Evolutionary conservation across 2,888 invertebrate species (phyloP), one percentile per base, ranked within the genome.

Genomic region (Eumerus sabulonum): DNA sequence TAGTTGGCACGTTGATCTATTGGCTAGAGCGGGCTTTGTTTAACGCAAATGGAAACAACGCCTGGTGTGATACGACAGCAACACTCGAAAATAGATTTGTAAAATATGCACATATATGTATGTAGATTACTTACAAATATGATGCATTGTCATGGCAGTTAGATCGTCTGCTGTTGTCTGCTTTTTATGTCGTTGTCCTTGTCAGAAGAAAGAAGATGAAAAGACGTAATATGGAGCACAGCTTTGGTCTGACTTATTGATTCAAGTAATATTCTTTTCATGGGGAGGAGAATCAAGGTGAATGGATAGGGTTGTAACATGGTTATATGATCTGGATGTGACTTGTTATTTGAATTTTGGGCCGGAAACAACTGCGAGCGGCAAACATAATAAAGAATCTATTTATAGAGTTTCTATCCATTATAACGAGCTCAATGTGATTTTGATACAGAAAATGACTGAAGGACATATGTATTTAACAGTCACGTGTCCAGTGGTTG

Each of bases 81-180:
- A 7, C 57, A 59, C 57, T 45, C 45, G 17, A 57, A 45, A 44
- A n/a, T 13, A 17, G 13, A 47, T 40, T n/a, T 50, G 50, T 50
- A 18, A n/a, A 40, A 18, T 17, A 12, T 62, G 19, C 7, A 7
- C 7, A 7, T 40, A 40, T 40, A 53, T 27, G 27, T 27, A 7
- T 40, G 50, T 40, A 53, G 70, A 48, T 64, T 57, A 54, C 64
- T 50, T 71, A 76, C 59, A 76, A 76, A 70, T 76, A 76, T n/a
- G n/a, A 64, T 64, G 54, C 64, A 76, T 76, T 76, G 76, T 76
- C 64, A 70, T 56, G 70, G 76, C 70, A 76, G 76, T 76, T 76
- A 47, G 57, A 68, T 63, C 38, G 47, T 35, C 53, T 67, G 67
- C 57, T 67, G 42, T 48, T 48, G 48, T 48, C 27, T 13, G 18